Base-by-base conservation (phyloP, 37 sponge, comb jelly and placozoan species). In the Tethya wilhelma region DNA sequence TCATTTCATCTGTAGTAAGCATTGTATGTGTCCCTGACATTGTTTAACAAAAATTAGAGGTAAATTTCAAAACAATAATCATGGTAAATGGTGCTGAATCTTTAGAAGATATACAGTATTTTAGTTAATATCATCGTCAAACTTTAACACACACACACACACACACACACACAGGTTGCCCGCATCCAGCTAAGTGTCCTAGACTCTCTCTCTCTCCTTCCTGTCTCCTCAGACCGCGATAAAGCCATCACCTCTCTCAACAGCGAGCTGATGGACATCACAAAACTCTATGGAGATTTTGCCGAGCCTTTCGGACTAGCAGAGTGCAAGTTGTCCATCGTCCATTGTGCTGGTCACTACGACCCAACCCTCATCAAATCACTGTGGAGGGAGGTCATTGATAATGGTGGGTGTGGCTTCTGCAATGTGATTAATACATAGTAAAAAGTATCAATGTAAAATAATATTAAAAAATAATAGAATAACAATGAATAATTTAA, bases 261-360 rank as follows among this genome's bases (percentile, higher is more conserved):
- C 67, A 39, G 65, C 25, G 79, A 85, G 66, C 84, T 96, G 22
- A 82, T 91, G 85, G 97, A 96, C 78, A 87, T 94, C 43, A 82
- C 89, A n/a, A 90, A 80, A 49, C 79, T 96, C 64, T 96, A 96
- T 55, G 91, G 87, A 57, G 92, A 98, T 33, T 98, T 82, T 84
- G 98, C 96, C n/a, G 94, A 93, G 41, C 77, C 86, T 44, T 96
- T 96, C 79, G 87, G 80, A 14, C 84, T 98, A 68, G 80, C 94
- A 0, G 98, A 98, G 74, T 93, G 98, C 84, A 90, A 96, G 66
- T 69, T 98, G 56, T 80, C 96, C 17, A 98, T 98, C 26, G 71
- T 98, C 22, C 96, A 98, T 83, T 91, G 96, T 87, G 97, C 96
- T 41, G 94, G 94, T 0, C 96, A 98, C 69, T 79, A 98, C 46